Evolutionary conservation across 2,888 invertebrate genomes (phyloP).

Genomic region (Vesta saturnalis): DNA sequence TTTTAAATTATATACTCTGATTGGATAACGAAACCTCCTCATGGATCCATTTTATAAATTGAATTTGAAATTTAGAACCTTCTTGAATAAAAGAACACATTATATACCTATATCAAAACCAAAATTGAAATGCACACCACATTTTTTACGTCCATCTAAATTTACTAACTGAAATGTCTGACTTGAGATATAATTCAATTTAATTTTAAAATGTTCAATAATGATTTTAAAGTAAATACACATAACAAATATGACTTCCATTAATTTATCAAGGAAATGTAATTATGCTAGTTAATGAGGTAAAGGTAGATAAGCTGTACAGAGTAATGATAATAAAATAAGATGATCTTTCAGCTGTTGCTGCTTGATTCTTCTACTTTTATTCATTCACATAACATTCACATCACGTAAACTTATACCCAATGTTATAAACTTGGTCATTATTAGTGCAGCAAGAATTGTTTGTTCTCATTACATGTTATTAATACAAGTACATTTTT

Average conservation of each 20-base stretch:
- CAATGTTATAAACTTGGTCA: too few species aligned
- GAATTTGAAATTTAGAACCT: constrained; percentile 6
- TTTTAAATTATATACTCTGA: constrained; percentile 8
- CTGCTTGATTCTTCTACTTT: too few species aligned
- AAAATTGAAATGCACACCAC: neutral
- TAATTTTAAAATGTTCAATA: too few species aligned
- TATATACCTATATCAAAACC: neutral
- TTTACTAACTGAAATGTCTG: neutral
- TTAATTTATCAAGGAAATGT: neutral
- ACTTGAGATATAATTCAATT: neutral
- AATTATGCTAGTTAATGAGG: neutral
- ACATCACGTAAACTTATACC: too few species aligned
- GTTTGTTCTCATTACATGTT: too few species aligned
- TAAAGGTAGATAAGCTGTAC: neutral
- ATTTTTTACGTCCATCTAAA: neutral
- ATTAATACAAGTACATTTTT: too few species aligned
- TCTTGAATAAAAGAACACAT: neutral
- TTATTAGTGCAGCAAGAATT: too few species aligned
- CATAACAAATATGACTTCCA: too few species aligned
- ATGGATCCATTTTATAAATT: constrained; percentile 11
- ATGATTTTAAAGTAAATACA: too few species aligned
- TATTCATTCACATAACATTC: too few species aligned
- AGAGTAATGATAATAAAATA: neutral
- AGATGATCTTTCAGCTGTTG: too few species aligned
- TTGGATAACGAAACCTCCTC: constrained; percentile 1